Percentiles rank a stretch among this genome's conserved stretches.
phyloP scores from a whole-genome alignment of 2,113 vertebrate genomes.

The Campylorhamphus procurvoides region DNA sequence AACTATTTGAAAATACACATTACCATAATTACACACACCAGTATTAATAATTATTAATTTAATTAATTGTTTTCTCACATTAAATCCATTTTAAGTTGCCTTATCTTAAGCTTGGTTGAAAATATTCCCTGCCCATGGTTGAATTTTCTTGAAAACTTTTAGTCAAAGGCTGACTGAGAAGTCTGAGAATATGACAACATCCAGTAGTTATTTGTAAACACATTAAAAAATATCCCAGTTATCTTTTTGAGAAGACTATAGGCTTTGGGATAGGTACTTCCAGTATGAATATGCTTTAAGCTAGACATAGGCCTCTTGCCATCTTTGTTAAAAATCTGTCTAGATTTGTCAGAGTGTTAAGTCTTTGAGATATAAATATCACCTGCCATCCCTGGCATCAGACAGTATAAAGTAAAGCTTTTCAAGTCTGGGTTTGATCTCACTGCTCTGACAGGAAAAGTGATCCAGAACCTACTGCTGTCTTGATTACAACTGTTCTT shows the following conservation, averaged over 20 bases:
- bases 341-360: background rate
- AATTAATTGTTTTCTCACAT: background rate
- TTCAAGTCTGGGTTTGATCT: background rate
- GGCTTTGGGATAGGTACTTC: background rate
- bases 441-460: background rate
- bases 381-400: background rate
- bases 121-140: background rate
- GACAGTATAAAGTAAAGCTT: background rate
- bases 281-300: background rate
- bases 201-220: background rate
- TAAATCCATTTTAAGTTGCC: background rate
- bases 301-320: background rate
- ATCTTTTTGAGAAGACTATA: background rate
- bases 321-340: background rate
- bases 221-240: background rate
- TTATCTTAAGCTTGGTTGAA: background rate
- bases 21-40: background rate
- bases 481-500: background rate
- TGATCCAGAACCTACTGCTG: background rate
- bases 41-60: background rate
- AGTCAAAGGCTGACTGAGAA: background rate
- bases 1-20: background rate
- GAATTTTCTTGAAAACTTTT: background rate
- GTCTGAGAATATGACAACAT: background rate
- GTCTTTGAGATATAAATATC: slow-evolving; percentile 7